Conservation (phyloP, 2,113 vertebrate genomes). For the Aplodontia rufa region DNA sequence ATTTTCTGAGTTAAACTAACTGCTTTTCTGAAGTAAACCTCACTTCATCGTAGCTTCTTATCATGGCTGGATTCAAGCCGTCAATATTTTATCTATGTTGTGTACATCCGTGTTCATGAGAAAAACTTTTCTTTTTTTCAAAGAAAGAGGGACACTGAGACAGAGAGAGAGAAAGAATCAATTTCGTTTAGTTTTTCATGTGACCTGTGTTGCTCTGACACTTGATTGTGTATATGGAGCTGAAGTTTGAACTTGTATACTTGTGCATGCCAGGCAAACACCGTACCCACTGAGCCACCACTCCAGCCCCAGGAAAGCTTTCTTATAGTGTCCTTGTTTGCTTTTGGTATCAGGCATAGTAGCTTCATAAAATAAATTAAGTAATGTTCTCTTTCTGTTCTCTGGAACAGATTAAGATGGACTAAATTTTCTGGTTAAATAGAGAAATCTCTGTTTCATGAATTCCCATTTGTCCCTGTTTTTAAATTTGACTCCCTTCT, state of each 20-base stretch:
- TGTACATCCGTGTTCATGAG: background rate
- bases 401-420: background rate
- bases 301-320: no score
- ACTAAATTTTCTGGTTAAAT: background rate
- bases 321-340: background rate
- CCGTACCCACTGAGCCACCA: no score
- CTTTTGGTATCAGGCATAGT: background rate
- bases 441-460: background rate
- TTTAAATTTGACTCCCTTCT: background rate
- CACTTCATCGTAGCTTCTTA: background rate
- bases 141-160: no score
- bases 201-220: no score
- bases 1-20: constrained; percentile 1
- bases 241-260: no score
- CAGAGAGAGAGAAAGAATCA: no score
- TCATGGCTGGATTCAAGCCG: background rate
- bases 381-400: background rate
- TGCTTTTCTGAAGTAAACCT: constrained; percentile 25
- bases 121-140: constrained; percentile 22
- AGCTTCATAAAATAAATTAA: background rate
- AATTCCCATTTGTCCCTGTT: background rate
- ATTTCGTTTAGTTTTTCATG: no score
- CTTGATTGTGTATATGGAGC: no score
- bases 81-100: constrained; percentile 5
- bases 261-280: no score